Percentiles rank a stretch among this genome's conserved stretches.
These are phyloP conservation scores for Gopherus flavomarginatus DNA, from an alignment of 2,113 vertebrate species.

Conservation along the genomic window DNA sequence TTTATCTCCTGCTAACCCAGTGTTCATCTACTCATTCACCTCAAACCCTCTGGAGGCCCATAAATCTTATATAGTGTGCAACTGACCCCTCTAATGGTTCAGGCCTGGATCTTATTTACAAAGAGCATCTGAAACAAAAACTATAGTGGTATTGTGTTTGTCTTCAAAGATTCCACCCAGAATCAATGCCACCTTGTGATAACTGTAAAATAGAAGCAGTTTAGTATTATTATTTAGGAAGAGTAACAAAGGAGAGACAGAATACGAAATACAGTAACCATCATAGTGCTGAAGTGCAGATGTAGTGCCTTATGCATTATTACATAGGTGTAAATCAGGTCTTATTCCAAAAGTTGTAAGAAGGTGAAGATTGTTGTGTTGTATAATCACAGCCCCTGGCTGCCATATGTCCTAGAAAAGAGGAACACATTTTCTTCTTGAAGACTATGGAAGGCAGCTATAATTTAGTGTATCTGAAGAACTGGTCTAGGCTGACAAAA, in stretches of 20 bases:
- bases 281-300: not conserved
- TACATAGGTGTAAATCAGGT: not conserved
- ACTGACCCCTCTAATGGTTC: not conserved
- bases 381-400: not conserved
- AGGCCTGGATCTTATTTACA: not conserved
- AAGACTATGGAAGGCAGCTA: not conserved
- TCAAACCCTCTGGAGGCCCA: not conserved
- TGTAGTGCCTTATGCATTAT: not conserved
- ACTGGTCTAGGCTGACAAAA: not conserved
- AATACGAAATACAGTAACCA: not conserved
- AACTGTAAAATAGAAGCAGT: not conserved
- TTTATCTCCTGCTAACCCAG: slow-evolving; percentile 20
- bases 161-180: not conserved
- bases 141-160: not conserved
- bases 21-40: not conserved
- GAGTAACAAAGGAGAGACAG: not conserved
- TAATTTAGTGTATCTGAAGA: not conserved
- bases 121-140: not conserved
- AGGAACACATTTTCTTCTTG: not conserved
- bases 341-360: not conserved
- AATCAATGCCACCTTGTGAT: not conserved
- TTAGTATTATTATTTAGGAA: not conserved
- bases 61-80: not conserved
- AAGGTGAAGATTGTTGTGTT: not conserved
- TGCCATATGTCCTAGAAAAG: not conserved